These are phyloP conservation scores for Fukomys damarensis DNA, from an alignment of 2,113 vertebrate species.

Conservation along the genomic window DNA sequence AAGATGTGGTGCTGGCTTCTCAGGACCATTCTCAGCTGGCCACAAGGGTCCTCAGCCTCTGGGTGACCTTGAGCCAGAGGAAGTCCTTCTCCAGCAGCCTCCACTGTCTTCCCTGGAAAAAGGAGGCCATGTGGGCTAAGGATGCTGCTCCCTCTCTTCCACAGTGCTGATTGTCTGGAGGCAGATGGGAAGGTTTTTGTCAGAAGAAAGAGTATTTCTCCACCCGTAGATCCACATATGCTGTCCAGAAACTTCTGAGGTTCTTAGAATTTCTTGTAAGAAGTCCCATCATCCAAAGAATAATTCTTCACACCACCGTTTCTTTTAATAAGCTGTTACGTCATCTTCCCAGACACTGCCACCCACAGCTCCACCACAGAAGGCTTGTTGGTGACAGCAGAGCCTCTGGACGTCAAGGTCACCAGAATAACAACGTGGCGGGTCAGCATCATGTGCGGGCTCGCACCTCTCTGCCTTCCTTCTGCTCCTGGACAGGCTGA, in stretches of 20 bases:
- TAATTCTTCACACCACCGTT: neutral
- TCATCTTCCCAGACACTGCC: conserved; percentile 2
- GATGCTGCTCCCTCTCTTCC: neutral
- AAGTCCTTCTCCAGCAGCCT: neutral
- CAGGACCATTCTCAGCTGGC: neutral
- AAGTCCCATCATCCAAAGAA: conserved; percentile 25
- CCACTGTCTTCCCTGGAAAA: neutral
- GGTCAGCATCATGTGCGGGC: accelerated
- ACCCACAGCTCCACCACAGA: conserved; percentile 38
- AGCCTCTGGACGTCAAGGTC: conserved; percentile 3
- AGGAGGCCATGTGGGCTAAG: too few relatives aligned
- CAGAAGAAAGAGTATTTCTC: neutral
- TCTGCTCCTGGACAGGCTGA: neutral
- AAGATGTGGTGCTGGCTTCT: neutral
- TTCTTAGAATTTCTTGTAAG: conserved; percentile 58
- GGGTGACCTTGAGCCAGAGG: neutral
- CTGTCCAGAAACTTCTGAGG: conserved; percentile 61
- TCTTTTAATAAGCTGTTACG: conserved; percentile 66
- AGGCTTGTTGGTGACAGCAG: neutral
- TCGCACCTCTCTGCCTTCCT: neutral
- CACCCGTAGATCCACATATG: conserved; percentile 57
- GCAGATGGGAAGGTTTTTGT: neutral
- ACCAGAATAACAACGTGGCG: neutral
- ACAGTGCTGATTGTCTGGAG: neutral
- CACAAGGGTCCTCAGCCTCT: neutral